Evolutionary conservation across 2,797 vertebrate genomes (phyloP).

Genomic region (Coracias cyanogaster): DNA sequence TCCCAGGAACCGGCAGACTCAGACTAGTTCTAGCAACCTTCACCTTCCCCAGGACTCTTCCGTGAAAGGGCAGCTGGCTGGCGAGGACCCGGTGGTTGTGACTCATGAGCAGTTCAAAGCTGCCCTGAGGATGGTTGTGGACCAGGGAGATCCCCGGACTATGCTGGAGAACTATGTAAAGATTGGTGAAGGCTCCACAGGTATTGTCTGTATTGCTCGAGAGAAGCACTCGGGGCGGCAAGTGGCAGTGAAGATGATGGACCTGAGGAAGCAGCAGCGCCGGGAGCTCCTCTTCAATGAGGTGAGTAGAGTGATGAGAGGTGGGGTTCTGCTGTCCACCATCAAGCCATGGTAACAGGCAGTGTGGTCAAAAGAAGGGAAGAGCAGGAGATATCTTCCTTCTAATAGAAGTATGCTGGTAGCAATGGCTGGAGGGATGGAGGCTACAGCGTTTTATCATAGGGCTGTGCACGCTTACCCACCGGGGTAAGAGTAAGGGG

Average conservation of each 20-base stretch:
- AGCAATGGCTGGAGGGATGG: rapidly evolving
- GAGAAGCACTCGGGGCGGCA: constrained; percentile 96
- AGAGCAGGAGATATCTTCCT: not conserved
- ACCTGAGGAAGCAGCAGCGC: constrained; percentile 95
- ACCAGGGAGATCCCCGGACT: constrained; percentile 94
- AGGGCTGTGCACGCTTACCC: not conserved
- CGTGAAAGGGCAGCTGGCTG: constrained; percentile 75
- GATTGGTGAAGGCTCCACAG: constrained; percentile 97
- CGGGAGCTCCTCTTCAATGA: constrained; percentile 98
- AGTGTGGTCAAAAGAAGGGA: not conserved
- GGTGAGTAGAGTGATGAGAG: constrained; percentile 71
- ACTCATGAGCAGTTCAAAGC: constrained; percentile 98
- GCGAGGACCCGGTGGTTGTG: constrained; percentile 90
- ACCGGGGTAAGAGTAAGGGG: not conserved
- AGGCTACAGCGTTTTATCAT: rapidly evolving
- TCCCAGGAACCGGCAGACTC: constrained; percentile 90
- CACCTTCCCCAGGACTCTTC: constrained; percentile 84
- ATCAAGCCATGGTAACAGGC: rapidly evolving
- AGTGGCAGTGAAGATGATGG: constrained; percentile 99
- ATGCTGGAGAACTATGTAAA: constrained; percentile 96
- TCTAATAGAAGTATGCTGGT: not conserved
- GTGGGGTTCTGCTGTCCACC: not conserved
- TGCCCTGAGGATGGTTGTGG: constrained; percentile 97
- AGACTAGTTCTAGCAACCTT: constrained; percentile 92
- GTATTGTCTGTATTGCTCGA: constrained; percentile 94